phyloP scores from a whole-genome alignment of 2,888 invertebrate species.

The Mycalesis mineus region DNA sequence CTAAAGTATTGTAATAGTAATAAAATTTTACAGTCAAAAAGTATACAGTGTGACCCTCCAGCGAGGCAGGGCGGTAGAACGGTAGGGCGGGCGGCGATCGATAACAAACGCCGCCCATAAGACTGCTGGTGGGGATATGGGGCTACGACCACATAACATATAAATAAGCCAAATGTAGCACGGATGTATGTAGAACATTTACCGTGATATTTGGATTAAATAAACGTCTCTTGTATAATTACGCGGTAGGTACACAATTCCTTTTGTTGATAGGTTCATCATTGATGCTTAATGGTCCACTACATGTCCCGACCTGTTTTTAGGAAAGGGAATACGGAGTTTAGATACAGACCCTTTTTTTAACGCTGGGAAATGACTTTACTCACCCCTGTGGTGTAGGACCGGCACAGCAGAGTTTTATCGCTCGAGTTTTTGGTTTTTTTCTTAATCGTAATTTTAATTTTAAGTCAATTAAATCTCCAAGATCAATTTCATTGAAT shows the following conservation, averaged over 20 bases:
- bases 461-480: too few species aligned
- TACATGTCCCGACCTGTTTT: too few species aligned
- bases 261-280: too few species aligned
- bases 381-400: too few species aligned
- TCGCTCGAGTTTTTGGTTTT: too few species aligned
- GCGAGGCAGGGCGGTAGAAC: conserved; percentile 54
- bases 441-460: too few species aligned
- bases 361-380: too few species aligned
- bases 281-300: too few species aligned
- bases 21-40: conserved; percentile 64
- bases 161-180: conserved; percentile 14
- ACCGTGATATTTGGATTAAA: conserved; percentile 5
- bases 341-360: too few species aligned
- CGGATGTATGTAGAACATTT: background rate
- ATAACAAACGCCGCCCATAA: conserved; percentile 44
- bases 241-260: background rate
- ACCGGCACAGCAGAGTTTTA: too few species aligned
- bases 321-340: too few species aligned
- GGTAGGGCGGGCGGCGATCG: conserved; percentile 62
- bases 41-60: conserved; percentile 47
- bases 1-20: conserved; percentile 37
- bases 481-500: too few species aligned
- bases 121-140: conserved; percentile 27
- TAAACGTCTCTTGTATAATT: background rate
- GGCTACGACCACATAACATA: conserved; percentile 19